Conservation (phyloP, 1,140 invertebrate species). For the Steinernema khuongi region DNA sequence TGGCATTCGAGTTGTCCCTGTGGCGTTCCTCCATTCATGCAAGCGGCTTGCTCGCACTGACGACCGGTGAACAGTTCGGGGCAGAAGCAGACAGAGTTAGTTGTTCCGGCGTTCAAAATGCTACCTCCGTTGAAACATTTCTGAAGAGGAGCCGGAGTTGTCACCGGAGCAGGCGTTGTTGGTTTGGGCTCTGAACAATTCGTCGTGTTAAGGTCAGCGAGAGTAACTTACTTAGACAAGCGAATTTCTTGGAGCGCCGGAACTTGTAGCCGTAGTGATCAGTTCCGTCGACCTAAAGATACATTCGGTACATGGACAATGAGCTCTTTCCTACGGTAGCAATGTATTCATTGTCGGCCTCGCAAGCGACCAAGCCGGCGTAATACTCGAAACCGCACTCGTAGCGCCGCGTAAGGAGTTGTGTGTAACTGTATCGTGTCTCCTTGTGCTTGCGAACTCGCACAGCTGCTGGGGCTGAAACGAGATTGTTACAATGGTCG, state of each 20-base stretch:
- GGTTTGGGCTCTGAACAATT: neutral
- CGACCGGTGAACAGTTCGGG: slow-evolving; percentile 32
- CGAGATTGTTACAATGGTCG: neutral
- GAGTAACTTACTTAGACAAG: slow-evolving; percentile 37
- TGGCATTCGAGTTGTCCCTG: slow-evolving; percentile 24
- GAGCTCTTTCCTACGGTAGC: slow-evolving; percentile 21
- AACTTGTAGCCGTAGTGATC: slow-evolving; percentile 33
- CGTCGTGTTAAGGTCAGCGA: too few species aligned
- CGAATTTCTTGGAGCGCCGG: slow-evolving; percentile 32
- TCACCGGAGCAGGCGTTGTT: slow-evolving; percentile 22
- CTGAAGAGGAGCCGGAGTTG: slow-evolving; percentile 25
- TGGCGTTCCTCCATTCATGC: slow-evolving; percentile 41
- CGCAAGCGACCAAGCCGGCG: slow-evolving; percentile 39
- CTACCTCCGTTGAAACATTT: slow-evolving; percentile 34
- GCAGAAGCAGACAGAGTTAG: slow-evolving; percentile 36
- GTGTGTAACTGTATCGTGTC: neutral
- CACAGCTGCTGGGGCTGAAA: neutral
- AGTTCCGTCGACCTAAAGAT: slow-evolving; percentile 37
- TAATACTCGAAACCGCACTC: slow-evolving; percentile 38
- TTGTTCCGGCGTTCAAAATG: slow-evolving; percentile 17
- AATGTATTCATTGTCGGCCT: slow-evolving; percentile 18
- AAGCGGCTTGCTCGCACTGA: slow-evolving; percentile 32
- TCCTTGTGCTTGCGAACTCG: neutral
- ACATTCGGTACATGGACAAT: neutral
- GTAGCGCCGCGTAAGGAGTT: slow-evolving; percentile 24